A percentile compares a stretch with the other conserved stretches of the same genome.
These are phyloP conservation scores for Diorhabda carinulata DNA, from an alignment of 1,140 invertebrate species.

Conservation along the genomic window DNA sequence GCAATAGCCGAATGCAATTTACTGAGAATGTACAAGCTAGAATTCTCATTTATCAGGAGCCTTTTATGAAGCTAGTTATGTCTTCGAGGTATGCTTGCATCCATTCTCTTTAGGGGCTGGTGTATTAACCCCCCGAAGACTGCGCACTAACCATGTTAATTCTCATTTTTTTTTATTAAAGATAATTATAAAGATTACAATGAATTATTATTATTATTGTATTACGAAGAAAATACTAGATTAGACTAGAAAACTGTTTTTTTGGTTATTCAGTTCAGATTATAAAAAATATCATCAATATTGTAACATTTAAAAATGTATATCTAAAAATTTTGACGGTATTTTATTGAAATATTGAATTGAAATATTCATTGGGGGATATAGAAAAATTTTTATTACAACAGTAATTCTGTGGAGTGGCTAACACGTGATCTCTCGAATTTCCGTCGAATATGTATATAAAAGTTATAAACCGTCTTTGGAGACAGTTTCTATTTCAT, in stretches of 20 bases:
- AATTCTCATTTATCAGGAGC: slow-evolving; percentile 43
- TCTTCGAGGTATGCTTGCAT: slow-evolving; percentile 13
- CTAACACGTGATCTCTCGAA: slow-evolving; percentile 1
- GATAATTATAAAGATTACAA: too few relatives aligned
- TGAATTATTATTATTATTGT: too few relatives aligned
- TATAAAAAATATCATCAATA: too few relatives aligned
- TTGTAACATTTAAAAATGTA: too few relatives aligned
- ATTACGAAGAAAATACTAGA: too few relatives aligned
- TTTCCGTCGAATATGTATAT: background rate
- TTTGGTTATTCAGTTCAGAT: too few relatives aligned
- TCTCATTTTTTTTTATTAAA: too few relatives aligned
- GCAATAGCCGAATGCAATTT: slow-evolving; percentile 41
- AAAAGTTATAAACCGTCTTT: background rate
- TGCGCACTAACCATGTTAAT: too few relatives aligned
- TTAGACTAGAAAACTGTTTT: too few relatives aligned
- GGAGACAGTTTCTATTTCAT: slow-evolving; percentile 1
- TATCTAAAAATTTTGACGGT: too few relatives aligned
- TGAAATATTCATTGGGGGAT: background rate
- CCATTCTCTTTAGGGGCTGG: background rate
- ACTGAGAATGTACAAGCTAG: slow-evolving; percentile 43
- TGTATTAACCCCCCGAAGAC: too few relatives aligned
- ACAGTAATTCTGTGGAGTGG: slow-evolving; percentile 1
- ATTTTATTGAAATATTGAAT: background rate
- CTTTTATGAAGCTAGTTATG: slow-evolving; percentile 44
- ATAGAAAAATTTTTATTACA: slow-evolving; percentile 1